Evolutionary conservation across 2,797 vertebrate species (phyloP), one percentile per base, ranked within the genome.

Genomic region (Acanthurus leucopareius): DNA sequence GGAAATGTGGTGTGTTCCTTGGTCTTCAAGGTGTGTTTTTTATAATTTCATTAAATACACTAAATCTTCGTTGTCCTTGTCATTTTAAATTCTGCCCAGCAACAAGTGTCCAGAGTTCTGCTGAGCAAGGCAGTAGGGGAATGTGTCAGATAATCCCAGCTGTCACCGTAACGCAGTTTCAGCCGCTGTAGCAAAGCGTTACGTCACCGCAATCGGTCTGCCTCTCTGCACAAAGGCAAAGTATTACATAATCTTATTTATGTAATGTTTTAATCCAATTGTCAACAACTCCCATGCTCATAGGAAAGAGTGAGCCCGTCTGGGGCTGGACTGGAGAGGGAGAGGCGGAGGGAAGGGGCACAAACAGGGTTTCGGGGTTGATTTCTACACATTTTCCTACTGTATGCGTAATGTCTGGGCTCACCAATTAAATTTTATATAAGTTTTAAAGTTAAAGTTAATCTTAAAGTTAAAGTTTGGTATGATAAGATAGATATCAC

Each of bases 241-340:
- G 54, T 10, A 4, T 86, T 81, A 73, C 63, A 59, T 82, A 87
- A 91, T 38, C 45, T 59, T 20, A 65, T 87, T 87, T 83, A 81
- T 86, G 35, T 87, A 90, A 88, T 75, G 63, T 74, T 45, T 65
- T 75, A 82, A 89, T 84, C 76, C 82, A 70, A 20, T 51, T 56
- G 60, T 73, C 56, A 73, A 77, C 82, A 53, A 71, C 64, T 25
- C 38, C 9, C 9, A 32, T 9, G 40, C 28, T 25, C 11, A 32
- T n/a, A 67, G 15, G 57, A 44, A 47, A 57, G 38, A 44, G 20
- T 44, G 63, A 74, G 19, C 14, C 25, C 49, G 51, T n/a, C 38
- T 0, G 1, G n/a, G 19, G 20, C 14, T 0, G 7, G 54, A 54
- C 9, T 25, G 22, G 4, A 44, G 17, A 19, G 44, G 0, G 40